A percentile compares a stretch with the other conserved stretches of the same genome.
phyloP scores from a whole-genome alignment of 1,140 invertebrate species.

The Odontomachus brunneus region DNA sequence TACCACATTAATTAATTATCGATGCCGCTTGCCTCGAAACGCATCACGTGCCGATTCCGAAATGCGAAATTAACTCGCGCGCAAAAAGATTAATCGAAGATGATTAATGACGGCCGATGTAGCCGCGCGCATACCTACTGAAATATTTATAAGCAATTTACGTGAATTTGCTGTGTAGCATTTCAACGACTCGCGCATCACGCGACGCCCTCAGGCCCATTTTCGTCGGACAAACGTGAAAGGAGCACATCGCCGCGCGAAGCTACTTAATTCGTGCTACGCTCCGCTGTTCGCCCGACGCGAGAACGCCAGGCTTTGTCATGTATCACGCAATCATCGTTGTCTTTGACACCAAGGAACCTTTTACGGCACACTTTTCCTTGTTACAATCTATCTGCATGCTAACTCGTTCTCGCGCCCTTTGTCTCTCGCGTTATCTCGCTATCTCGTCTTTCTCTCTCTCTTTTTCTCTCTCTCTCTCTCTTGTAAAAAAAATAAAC shows the following conservation, averaged over 20 bases:
- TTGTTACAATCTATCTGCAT: slow-evolving; percentile 46
- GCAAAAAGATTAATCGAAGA: slow-evolving; percentile 65
- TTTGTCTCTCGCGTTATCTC: slow-evolving; percentile 13
- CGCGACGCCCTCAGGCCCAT: not conserved
- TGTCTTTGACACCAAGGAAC: slow-evolving; percentile 51
- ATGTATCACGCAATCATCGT: slow-evolving; percentile 47
- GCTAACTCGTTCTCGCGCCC: slow-evolving; percentile 30
- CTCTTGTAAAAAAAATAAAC: slow-evolving; percentile 38
- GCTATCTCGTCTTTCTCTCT: slow-evolving; percentile 9
- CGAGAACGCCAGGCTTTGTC: slow-evolving; percentile 32
- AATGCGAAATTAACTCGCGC: slow-evolving; percentile 64
- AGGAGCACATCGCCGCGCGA: not conserved
- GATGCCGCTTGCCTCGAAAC: slow-evolving; percentile 56
- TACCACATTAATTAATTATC: slow-evolving; percentile 60
- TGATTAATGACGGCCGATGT: slow-evolving; percentile 24
- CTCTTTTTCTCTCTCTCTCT: no score
- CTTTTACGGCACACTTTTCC: slow-evolving; percentile 19
- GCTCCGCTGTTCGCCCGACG: not conserved
- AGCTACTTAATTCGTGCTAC: slow-evolving; percentile 36
- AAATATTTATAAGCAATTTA: slow-evolving; percentile 23
- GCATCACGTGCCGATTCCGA: slow-evolving; percentile 36
- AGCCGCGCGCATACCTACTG: not conserved
- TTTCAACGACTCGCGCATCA: no score
- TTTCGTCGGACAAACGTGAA: slow-evolving; percentile 8
- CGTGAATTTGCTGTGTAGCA: not conserved